Evolutionary conservation across 2,888 invertebrate genomes (phyloP), one percentile per base, ranked within the genome.

Genomic region (Trissolcus brochymenae): DNA sequence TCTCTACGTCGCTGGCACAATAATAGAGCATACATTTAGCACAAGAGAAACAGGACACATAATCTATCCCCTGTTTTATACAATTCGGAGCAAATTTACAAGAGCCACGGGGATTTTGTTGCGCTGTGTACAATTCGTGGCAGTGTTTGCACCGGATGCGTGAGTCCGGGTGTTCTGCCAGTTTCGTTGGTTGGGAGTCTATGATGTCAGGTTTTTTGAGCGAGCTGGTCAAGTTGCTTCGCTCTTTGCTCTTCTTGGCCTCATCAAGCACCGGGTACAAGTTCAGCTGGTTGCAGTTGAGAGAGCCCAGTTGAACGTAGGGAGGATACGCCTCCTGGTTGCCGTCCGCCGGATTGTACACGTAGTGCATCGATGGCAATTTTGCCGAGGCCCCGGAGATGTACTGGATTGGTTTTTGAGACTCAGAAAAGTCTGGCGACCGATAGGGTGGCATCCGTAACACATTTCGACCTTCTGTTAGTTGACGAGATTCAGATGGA

Each of bases 1-100:
- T 97, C 87, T 97, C 97, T 1, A 95, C 93, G 89, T 97, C 96
- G 80, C 95, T 93, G 93, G 96, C 95, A 90, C 98, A 98, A 91
- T 98, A 97, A 91, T 97, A 98, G 85, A 97, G 91, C 93, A 97
- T 93, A 84, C 96, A 95, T 89, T 94, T 94, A 16, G 97, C 96
- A 89, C 96, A 96, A 81, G 93, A 92, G 85, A 98, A 94, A 88
- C 98, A 97, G 56, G 95, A 93, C 54, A 96, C 92, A 68, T 92
- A 91, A 88, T 97, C 94, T 84, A 98, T 94, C 84, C 95, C 94
- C 25, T 93, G 91, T 81, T 92, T 92, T 86, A 94, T 93, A 84
- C 93, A 92, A 90, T 98, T 97, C 0, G 98, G 98, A 1, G 97
- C 97, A 88, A 92, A 95, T 85, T 95, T 94, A 87, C 96, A 96